Evolutionary conservation across 1,140 invertebrate genomes (phyloP).

Genomic region (Calycopis cecrops): DNA sequence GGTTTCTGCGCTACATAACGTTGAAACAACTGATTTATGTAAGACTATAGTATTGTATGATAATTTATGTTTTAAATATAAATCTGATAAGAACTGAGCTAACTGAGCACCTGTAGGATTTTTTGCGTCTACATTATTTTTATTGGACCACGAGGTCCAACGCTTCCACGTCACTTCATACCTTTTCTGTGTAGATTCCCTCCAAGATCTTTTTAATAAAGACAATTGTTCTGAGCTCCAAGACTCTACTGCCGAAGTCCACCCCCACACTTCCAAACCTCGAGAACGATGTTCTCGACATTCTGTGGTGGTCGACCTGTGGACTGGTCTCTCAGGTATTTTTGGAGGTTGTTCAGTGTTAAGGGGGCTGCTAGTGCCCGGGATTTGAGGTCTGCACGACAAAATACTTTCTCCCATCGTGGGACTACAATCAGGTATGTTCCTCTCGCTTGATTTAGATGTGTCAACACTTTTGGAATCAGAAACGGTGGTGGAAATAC

Average conservation of each 20-base stretch:
- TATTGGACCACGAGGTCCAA: neutral
- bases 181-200: neutral
- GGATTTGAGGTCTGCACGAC: too few species aligned
- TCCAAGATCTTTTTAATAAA: neutral
- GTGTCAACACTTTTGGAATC: too few species aligned
- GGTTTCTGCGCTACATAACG: neutral
- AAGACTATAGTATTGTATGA: neutral
- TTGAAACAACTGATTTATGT: slow-evolving; percentile 1
- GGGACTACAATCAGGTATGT: too few species aligned
- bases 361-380: too few species aligned
- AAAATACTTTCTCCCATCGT: too few species aligned
- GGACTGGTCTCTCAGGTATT: too few species aligned
- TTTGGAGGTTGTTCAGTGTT: too few species aligned
- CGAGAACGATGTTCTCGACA: neutral
- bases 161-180: neutral
- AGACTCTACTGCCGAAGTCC: neutral
- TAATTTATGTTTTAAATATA: neutral
- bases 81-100: neutral
- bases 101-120: neutral
- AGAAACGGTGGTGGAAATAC: too few species aligned
- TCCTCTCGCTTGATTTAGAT: too few species aligned
- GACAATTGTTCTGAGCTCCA: neutral
- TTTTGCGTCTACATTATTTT: neutral
- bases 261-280: slow-evolving; percentile 5
- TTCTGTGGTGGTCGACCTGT: neutral